Conservation (phyloP, 2,888 invertebrate species). For the Aspidiotus rigidus region DNA sequence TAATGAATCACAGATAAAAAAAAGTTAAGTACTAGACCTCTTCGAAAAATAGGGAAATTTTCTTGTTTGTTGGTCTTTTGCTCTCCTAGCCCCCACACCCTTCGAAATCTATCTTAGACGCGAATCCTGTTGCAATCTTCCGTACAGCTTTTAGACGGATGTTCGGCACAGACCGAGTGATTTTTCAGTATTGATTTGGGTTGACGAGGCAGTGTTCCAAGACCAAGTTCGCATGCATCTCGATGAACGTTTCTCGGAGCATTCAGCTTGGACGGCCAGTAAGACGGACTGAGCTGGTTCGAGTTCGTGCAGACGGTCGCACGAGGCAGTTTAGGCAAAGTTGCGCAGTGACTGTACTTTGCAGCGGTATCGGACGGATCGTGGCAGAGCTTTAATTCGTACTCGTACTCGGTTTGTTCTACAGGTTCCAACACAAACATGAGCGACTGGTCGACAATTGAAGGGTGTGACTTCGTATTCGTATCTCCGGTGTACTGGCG, state of each 20-base stretch:
- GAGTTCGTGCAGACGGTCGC: conserved; percentile 11
- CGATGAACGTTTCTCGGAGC: neutral
- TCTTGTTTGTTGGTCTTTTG: no score
- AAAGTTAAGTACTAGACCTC: conserved; percentile 4
- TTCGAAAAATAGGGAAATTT: conserved; percentile 11
- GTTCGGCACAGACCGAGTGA: conserved; percentile 24
- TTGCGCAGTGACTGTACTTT: conserved; percentile 19
- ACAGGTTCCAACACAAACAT: conserved; percentile 29
- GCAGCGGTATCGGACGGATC: neutral
- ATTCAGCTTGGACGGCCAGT: conserved; percentile 25
- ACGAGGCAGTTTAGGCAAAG: conserved; percentile 21
- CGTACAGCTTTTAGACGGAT: conserved; percentile 13
- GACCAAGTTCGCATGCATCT: conserved; percentile 20
- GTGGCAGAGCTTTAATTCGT: neutral
- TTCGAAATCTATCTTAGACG: conserved; percentile 8
- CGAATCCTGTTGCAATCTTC: conserved; percentile 28
- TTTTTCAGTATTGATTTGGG: conserved; percentile 27
- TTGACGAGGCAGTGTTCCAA: conserved; percentile 26
- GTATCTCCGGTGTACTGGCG: neutral
- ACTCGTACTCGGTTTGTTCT: conserved; percentile 24
- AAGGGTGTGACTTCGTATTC: conserved; percentile 9
- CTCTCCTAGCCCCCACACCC: neutral
- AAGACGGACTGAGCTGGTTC: conserved; percentile 19
- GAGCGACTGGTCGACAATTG: conserved; percentile 28
- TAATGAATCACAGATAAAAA: conserved; percentile 32